Conservation (phyloP, 1,140 invertebrate species). For the Battus philenor region DNA sequence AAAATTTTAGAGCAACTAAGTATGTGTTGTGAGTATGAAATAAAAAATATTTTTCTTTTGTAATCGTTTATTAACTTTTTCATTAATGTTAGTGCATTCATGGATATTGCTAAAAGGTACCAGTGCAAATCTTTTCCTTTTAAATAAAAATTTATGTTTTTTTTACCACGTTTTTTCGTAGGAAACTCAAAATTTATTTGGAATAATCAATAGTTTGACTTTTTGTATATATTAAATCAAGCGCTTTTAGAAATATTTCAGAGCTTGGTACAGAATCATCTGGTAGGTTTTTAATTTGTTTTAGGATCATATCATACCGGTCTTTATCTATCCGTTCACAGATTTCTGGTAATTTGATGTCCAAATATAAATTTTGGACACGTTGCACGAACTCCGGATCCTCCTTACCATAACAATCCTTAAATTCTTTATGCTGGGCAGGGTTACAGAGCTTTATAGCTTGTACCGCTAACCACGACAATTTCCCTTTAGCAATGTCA, state of each 20-base stretch:
- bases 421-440: slow-evolving; percentile 81
- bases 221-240: background rate
- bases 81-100: too few species aligned
- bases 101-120: too few species aligned
- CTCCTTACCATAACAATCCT: slow-evolving; percentile 83
- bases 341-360: slow-evolving; percentile 79
- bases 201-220: background rate
- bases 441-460: slow-evolving; percentile 83
- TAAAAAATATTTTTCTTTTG: too few species aligned
- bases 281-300: background rate
- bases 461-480: slow-evolving; percentile 90
- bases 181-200: too few species aligned
- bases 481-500: slow-evolving; percentile 94
- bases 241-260: background rate
- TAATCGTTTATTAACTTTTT: too few species aligned
- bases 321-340: slow-evolving; percentile 34
- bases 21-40: too few species aligned
- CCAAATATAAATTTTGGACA: slow-evolving; percentile 86
- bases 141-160: too few species aligned
- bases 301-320: slow-evolving; percentile 30
- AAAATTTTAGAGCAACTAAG: too few species aligned
- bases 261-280: background rate
- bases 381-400: slow-evolving; percentile 80
- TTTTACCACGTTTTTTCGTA: too few species aligned
- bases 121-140: too few species aligned